Evolutionary conservation across 2,888 invertebrate species (phyloP).

Genomic region (Asteroscopus sphinx): DNA sequence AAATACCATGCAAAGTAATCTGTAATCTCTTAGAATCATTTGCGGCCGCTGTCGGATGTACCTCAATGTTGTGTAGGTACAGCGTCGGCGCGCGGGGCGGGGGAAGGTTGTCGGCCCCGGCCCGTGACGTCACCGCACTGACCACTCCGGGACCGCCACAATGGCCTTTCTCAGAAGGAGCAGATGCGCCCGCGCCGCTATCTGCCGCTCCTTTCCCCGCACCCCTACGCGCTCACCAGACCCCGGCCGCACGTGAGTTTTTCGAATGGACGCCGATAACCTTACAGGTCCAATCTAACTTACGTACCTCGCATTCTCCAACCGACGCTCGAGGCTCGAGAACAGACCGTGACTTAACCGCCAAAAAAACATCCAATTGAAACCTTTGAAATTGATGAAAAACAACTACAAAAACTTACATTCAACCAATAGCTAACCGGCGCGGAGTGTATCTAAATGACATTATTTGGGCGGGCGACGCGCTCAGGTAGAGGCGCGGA

Average conservation of each 20-base stretch:
- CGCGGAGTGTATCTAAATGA: conserved; percentile 80
- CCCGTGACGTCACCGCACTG: conserved; percentile 88
- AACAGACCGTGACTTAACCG: conserved; percentile 57
- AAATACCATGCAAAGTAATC: conserved; percentile 57
- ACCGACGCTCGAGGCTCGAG: conserved; percentile 59
- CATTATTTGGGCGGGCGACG: conserved; percentile 73
- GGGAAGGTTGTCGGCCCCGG: conserved; percentile 87
- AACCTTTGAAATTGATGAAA: conserved; percentile 65
- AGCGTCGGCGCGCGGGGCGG: conserved; percentile 63
- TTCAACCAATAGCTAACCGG: conserved; percentile 74
- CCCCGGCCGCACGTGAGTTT: conserved; percentile 70
- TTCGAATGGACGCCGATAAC: conserved; percentile 61
- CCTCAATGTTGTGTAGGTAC: conserved; percentile 62
- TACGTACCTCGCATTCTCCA: conserved; percentile 39
- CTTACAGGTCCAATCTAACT: conserved; percentile 53
- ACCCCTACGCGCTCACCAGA: conserved; percentile 63
- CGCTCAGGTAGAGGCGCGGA: conserved; percentile 79
- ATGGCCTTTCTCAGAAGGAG: conserved; percentile 88
- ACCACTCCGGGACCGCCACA: conserved; percentile 86
- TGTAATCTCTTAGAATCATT: conserved; percentile 64
- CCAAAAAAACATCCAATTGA: conserved; percentile 68
- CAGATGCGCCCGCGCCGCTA: conserved; percentile 85
- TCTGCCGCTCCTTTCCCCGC: conserved; percentile 74
- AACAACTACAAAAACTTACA: conserved; percentile 80
- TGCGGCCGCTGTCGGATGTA: conserved; percentile 64